Base-by-base conservation (phyloP, 2,888 invertebrate species). In the Allacma fusca region DNA sequence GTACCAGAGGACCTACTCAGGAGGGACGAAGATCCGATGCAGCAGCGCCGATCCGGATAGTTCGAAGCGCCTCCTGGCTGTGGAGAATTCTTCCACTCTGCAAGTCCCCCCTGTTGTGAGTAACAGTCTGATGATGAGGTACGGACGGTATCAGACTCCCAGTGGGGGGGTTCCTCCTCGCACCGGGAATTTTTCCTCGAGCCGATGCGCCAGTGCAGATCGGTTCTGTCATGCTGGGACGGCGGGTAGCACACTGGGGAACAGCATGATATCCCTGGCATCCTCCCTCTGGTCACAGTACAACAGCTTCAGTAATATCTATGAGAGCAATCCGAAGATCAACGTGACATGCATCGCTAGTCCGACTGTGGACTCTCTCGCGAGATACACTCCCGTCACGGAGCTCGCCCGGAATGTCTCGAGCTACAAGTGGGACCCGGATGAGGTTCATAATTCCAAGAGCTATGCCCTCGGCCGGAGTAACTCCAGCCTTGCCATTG, bases 331-430 rank as follows among this genome's bases (percentile, higher is more conserved):
- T 59, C 72, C 72, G 9, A 59, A 72, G 28, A 72, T 72, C 72
- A 72, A 43, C n/a, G 34, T 72, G 19, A 62, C 62, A 7, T 62
- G 62, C 62, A 62, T 62, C 62, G 24, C 62, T 7, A 50, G 50
- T 16, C 23, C 23, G 2, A 12, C 23, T 26, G 24, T 13, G 62
- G 62, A 26, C 24, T 24, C 69, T 67, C 40, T 43, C 40, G 24
- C 23, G n/a, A 59, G 72, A 1, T 77, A 29, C 65, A 77, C 76
- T 19, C 81, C 80, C n/a, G 83, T 84, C 43, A 83, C 81, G 24
- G 84, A 83, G 64, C 64, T 84, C 67, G 84, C 84, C 23, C 77
- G 80, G 65, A 84, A 82, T 79, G 84, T 84, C 0, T 80, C 83
- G 0, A 78, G 81, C 0, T 83, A 84, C 77, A 79, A 81, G n/a